Evolutionary conservation across 1,140 invertebrate species (phyloP).

Genomic region (Oryctes rhinoceros): DNA sequence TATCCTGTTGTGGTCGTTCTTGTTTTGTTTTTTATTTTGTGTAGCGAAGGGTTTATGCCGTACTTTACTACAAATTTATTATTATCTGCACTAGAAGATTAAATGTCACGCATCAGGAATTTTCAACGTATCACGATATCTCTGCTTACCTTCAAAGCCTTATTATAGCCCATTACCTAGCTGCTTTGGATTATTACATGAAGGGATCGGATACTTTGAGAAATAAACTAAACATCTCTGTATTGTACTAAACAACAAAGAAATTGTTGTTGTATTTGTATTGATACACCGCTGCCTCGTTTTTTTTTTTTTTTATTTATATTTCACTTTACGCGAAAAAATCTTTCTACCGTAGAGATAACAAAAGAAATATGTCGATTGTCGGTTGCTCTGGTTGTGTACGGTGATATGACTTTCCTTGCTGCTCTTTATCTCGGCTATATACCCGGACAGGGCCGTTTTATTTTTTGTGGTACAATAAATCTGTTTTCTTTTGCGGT

Average conservation of each 20-base stretch:
- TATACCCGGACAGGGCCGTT: not conserved
- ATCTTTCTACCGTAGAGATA: not conserved
- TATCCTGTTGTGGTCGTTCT: not conserved
- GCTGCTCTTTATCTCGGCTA: slow-evolving; percentile 6
- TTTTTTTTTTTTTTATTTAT: not conserved
- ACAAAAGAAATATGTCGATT: slow-evolving; percentile 30
- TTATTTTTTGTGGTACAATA: slow-evolving; percentile 18
- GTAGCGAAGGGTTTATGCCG: too few relatives aligned
- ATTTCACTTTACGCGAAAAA: not conserved
- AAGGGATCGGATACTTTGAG: too few relatives aligned
- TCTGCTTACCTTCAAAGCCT: too few relatives aligned
- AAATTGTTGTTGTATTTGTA: not conserved
- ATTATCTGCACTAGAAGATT: too few relatives aligned
- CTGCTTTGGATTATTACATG: too few relatives aligned
- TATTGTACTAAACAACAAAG: too few relatives aligned
- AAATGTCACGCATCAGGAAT: too few relatives aligned
- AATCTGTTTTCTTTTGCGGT: not conserved
- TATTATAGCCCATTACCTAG: too few relatives aligned
- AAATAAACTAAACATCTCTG: too few relatives aligned
- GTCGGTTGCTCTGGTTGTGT: not conserved
- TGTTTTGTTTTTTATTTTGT: not conserved
- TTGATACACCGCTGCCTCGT: not conserved
- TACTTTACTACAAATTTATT: too few relatives aligned
- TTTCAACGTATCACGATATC: too few relatives aligned
- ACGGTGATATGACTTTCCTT: not conserved